Conservation (phyloP, 2,113 vertebrate genomes). For the Myxocyprinus asiaticus region DNA sequence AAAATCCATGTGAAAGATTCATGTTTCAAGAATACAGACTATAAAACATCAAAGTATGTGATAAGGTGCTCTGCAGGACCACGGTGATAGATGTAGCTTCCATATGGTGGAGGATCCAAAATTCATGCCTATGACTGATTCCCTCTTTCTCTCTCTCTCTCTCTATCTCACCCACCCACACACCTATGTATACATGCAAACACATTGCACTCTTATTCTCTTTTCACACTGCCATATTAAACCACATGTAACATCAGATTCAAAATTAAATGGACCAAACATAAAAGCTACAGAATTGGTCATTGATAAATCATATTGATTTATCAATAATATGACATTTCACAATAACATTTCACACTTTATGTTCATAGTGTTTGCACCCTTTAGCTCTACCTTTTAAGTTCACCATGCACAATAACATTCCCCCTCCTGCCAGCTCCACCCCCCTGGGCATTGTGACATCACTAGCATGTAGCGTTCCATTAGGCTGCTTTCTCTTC, state of each 20-base stretch:
- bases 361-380: too few relatives aligned
- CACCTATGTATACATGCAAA: neutral
- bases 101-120: neutral
- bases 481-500: slow-evolving; percentile 66
- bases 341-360: too few relatives aligned
- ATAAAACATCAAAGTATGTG: neutral
- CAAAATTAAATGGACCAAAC: too few relatives aligned
- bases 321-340: too few relatives aligned
- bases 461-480: slow-evolving; percentile 68
- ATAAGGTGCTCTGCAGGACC: slow-evolving; percentile 2
- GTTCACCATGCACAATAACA: neutral
- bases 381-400: too few relatives aligned
- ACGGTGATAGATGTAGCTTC: slow-evolving; percentile 18
- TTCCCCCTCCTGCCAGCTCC: neutral
- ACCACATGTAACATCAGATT: too few relatives aligned
- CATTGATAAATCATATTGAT: too few relatives aligned
- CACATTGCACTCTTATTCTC: neutral
- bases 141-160: neutral
- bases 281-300: too few relatives aligned
- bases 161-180: neutral
- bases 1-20: neutral
- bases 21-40: slow-evolving; percentile 26
- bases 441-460: slow-evolving; percentile 54
- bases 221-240: neutral
- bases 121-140: neutral